Evolutionary conservation across 2,113 vertebrate genomes (phyloP), one percentile per base, ranked within the genome.

Genomic region (Xenopus borealis): DNA sequence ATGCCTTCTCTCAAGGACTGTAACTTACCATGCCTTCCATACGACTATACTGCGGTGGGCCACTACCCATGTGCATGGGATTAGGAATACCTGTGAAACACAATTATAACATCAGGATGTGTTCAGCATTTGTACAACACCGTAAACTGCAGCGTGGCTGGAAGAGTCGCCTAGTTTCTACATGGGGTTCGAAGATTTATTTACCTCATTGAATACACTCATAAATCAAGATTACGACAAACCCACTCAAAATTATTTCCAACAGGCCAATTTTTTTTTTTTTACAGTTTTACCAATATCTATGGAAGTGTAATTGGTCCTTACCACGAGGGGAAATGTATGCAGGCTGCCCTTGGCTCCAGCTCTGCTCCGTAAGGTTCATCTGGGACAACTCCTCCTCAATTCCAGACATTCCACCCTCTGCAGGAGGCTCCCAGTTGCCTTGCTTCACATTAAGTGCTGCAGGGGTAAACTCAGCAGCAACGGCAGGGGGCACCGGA

Each of bases 361-460:
- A 99, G 85, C 83, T 96, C 85, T 95, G 96, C 53, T 91, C 92
- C 0, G 87, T 71, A 76, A 98, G 86, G 71, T 87, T 97, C 76
- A 98, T 83, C 6, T 94, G 92, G 4, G 92, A 93, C 81, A 99
- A 81, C 3, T 96, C 95, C 72, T 93, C 93, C 61, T 98, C 94
- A 0, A 98, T 88, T 72, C 93, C 93, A 0, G 86, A 80, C 79
- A 92, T n/a, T 23, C 10, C 52, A 52, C 90, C 78, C 71, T 92
- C 91, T 46, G 83, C 90, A 0, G 81, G 87, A 0, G 81, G 74
- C 80, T 79, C 88, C 90, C 73, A 89, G 72, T 72, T 92, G 23
- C 81, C 73, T 0, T 84, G 78, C 68, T 93, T 93, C 84, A 85
- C 62, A 44, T 79, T 80, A 0, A 87, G 83, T 0, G 85, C 70